Evolutionary conservation across 2,797 vertebrate species (phyloP), one percentile per base, ranked within the genome.

Genomic region (Phataginus tricuspis): DNA sequence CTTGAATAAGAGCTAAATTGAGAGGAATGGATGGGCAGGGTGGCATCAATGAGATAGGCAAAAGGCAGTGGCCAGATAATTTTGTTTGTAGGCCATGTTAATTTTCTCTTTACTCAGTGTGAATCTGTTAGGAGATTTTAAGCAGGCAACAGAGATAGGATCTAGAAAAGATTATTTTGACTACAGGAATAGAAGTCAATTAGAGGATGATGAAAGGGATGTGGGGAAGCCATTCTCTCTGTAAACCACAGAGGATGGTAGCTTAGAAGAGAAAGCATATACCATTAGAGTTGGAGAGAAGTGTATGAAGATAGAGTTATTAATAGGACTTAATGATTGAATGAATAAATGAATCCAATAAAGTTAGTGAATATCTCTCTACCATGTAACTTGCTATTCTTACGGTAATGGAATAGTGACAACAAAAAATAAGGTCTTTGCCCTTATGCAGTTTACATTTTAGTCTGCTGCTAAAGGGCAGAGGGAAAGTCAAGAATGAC

Each of bases 121-220:
- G n/a, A 94, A 75, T 93, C 19, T 10, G 15, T 64, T 91, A 74
- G 18, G 84, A 66, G 31, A 66, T 68, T 91, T 91, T 78, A 79
- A 89, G n/a, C 7, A 68, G 37, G 29, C 27, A 93, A 74, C 39
- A 69, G 37, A 91, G 15, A 69, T 86, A 6, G 18, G 23, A 18
- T 96, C 55, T 92, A 27, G 71, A 79, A 94, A 83, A 86, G 15
- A 34, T 94, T 90, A 25, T 75, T 94, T n/a, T 83, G 7, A 79
- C 83, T 74, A 34, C 3, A 74, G 5, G n/a, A 51, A 4, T 74
- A 27, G 64, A 90, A 87, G 66, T 86, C 2, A 27, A 72, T 59
- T 86, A 53, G 45, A 68, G 14, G 63, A 66, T 57, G 49, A 92
- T 88, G 5, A 59, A 34, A 61, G 5, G 10, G 18, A 0, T 82